Evolutionary conservation across 2,113 vertebrate genomes (phyloP).

Genomic region (Sceloporus undulatus): DNA sequence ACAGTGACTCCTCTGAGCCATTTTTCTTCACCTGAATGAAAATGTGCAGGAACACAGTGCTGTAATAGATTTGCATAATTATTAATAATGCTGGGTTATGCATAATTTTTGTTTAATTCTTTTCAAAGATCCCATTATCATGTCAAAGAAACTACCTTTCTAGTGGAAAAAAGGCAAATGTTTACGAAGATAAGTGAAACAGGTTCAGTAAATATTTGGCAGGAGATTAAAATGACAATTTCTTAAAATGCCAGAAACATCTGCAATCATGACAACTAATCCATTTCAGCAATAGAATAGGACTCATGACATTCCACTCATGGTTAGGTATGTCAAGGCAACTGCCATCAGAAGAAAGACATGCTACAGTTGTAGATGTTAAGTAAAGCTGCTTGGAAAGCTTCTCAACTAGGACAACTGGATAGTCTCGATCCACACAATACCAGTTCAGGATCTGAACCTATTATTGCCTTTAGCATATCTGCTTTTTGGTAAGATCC

Average conservation of each 20-base stretch:
- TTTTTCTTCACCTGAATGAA: constrained; percentile 42
- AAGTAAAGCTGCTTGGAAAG: not conserved
- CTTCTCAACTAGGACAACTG: constrained; percentile 7
- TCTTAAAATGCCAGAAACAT: not conserved
- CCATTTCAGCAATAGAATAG: constrained; percentile 19
- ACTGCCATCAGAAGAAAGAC: not conserved
- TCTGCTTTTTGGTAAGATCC: not conserved
- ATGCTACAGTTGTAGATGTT: not conserved
- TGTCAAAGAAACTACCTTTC: constrained; percentile 53
- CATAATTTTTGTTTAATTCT: constrained; percentile 52
- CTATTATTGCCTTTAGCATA: not conserved
- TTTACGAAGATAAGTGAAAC: constrained; percentile 55
- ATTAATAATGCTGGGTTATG: constrained; percentile 60
- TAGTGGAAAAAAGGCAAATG: constrained; percentile 51
- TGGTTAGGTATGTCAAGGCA: constrained; percentile 28
- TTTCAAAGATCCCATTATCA: constrained; percentile 51
- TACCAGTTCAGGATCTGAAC: not conserved
- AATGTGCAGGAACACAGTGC: constrained; percentile 49
- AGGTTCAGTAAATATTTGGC: constrained; percentile 71
- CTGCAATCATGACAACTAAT: constrained; percentile 47
- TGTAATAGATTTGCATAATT: constrained; percentile 65
- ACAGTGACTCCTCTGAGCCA: constrained; percentile 16
- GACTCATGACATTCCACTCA: constrained; percentile 45
- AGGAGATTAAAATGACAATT: constrained; percentile 43
- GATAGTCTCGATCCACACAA: not conserved